Base-by-base conservation (phyloP, 2,797 vertebrate genomes). In the Cercopithecus mitis region DNA sequence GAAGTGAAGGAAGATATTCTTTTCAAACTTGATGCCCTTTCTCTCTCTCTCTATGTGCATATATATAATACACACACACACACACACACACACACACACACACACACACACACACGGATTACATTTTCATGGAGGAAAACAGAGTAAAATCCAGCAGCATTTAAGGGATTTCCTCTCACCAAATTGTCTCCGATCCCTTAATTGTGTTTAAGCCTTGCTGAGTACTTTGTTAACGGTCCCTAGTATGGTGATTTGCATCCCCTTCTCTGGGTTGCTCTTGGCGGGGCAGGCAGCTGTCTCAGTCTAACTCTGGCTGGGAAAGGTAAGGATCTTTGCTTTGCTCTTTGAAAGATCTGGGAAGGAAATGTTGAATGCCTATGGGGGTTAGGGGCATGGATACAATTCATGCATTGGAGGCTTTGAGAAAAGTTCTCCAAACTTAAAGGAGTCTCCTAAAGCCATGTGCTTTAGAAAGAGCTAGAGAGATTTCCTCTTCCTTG, bases 211-310 rank as follows among this genome's bases (percentile, higher is more conserved):
- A 91, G 86, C 95, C 96, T 90, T 75, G 95, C 96, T 90, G 70
- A 94, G 98, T 94, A 98, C 97, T 99, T 98, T 99, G 98, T 93
- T 88, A 47, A 98, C 98, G 82, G 96, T 98, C 98, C 98, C 99
- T 98, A 97, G 97, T 92, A 84, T 90, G 2, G 96, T 30, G 97
- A 96, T 98, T 97, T 95, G 98, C 98, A 98, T 98, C 98, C 95
- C 97, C 80, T 80, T 98, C 90, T 94, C 95, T 45, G 39, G 81
- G 95, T 94, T 33, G 92, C 94, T 75, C 93, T 58, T 79, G 97
- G 95, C 95, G 64, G 75, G 47, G 96, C 97, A n/a, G 58, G 94
- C 97, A 94, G 96, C 97, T 92, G 95, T 96, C 92, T 98, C 98
- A 98, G 98, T 98, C 97, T 14, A 85, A 96, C 70, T 94, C 98